Evolutionary conservation across 2,888 invertebrate genomes (phyloP).

Genomic region (Eutolmus rufibarbis): DNA sequence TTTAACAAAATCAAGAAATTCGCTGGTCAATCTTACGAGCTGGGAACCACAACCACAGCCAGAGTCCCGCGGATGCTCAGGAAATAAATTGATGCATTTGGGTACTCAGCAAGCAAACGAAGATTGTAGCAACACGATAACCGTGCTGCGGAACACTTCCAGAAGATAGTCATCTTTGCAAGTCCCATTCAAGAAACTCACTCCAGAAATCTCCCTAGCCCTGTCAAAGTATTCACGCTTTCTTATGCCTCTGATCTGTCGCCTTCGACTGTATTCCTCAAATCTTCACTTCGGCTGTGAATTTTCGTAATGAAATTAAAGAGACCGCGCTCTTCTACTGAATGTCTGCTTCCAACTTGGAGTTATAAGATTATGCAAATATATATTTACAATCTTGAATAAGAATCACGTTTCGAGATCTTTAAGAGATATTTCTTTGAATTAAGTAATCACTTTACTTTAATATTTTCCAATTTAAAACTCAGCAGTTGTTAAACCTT

Average conservation of each 20-base stretch:
- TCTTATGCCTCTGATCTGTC: not conserved
- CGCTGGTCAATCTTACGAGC: not conserved
- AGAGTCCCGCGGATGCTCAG: not conserved
- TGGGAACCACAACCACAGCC: not conserved
- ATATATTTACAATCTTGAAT: not conserved
- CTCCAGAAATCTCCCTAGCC: not conserved
- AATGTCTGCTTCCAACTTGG: not conserved
- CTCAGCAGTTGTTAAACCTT: not conserved
- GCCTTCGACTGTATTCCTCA: not conserved
- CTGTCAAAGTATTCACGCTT: not conserved
- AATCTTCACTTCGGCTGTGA: not conserved
- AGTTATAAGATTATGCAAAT: not conserved
- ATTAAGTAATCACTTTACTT: not conserved
- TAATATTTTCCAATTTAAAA: not conserved
- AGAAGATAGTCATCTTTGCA: not conserved
- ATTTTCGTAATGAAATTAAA: not conserved
- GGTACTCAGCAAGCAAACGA: not conserved
- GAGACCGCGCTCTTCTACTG: not conserved
- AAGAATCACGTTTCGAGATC: not conserved
- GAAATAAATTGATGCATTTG: slow-evolving; percentile 22
- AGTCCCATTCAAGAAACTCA: slow-evolving; percentile 5
- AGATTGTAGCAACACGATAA: slow-evolving; percentile 9
- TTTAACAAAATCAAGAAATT: slow-evolving; percentile 15
- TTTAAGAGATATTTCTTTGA: not conserved
- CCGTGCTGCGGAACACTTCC: not conserved